A percentile compares a stretch with the other conserved stretches of the same genome.
Evolutionary conservation across 2,797 vertebrate species (phyloP).

Genomic region (Lindbergichthys nudifrons): DNA sequence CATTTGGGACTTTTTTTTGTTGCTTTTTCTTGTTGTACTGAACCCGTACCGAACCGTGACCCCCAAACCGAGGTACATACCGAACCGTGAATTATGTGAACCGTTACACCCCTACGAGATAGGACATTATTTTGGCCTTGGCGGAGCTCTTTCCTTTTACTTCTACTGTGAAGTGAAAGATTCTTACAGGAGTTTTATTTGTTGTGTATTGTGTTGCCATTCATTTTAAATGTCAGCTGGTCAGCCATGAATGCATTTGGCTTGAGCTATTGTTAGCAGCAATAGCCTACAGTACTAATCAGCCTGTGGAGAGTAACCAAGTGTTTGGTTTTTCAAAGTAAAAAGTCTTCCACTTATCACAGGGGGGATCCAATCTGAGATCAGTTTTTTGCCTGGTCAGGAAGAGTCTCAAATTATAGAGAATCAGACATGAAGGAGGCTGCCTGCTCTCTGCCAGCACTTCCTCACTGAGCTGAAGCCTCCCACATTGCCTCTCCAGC

Average conservation of each 20-base stretch:
- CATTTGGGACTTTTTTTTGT: too few relatives aligned
- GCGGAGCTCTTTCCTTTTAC: too few relatives aligned
- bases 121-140: too few relatives aligned
- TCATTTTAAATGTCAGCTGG: slow-evolving; percentile 5
- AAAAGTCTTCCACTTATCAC: slow-evolving; percentile 41
- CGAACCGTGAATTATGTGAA: too few relatives aligned
- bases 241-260: slow-evolving; percentile 8
- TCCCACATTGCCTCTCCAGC: slow-evolving; percentile 43
- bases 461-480: slow-evolving; percentile 56
- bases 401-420: slow-evolving; percentile 29
- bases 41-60: too few relatives aligned
- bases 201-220: slow-evolving; percentile 8
- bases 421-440: slow-evolving; percentile 39
- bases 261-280: background rate
- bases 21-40: too few relatives aligned
- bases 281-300: background rate
- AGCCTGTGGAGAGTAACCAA: slow-evolving; percentile 7
- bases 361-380: slow-evolving; percentile 29
- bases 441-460: slow-evolving; percentile 57
- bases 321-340: slow-evolving; percentile 24
- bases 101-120: too few relatives aligned
- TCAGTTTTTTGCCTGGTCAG: slow-evolving; percentile 5
- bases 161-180: background rate
- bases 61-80: too few relatives aligned
- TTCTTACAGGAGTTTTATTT: background rate